phyloP scores from a whole-genome alignment of 2,888 invertebrate genomes.

The Tachina lurida region DNA sequence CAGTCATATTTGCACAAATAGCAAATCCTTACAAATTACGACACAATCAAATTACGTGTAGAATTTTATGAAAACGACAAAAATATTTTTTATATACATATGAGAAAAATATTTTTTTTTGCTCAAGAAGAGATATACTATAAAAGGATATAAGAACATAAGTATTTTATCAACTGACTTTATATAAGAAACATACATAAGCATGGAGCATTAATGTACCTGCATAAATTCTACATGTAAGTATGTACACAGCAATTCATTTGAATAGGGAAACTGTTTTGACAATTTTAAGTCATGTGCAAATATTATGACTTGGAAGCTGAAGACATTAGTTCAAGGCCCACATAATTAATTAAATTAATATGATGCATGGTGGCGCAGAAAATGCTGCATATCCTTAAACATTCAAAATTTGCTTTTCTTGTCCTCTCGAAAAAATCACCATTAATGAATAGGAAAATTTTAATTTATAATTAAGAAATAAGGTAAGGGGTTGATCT shows the following conservation, averaged over 20 bases:
- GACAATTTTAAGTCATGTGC: not conserved
- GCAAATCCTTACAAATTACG: slow-evolving; percentile 71
- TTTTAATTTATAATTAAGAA: no score
- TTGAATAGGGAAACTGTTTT: not conserved
- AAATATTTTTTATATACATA: not conserved
- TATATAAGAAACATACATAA: not conserved
- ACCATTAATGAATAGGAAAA: no score
- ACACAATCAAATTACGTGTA: slow-evolving; percentile 71
- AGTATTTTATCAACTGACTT: slow-evolving; percentile 53
- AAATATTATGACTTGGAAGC: no score
- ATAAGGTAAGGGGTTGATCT: no score
- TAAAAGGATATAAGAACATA: slow-evolving; percentile 32
- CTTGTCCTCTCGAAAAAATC: no score
- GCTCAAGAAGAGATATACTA: slow-evolving; percentile 16
- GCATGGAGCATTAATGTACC: not conserved
- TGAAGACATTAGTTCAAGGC: no score
- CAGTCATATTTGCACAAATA: slow-evolving; percentile 38
- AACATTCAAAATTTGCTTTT: no score
- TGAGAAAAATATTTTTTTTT: not conserved
- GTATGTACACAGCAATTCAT: not conserved
- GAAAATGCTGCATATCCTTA: no score
- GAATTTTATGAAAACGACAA: slow-evolving; percentile 35
- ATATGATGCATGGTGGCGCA: no score
- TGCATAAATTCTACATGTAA: slow-evolving; percentile 10
- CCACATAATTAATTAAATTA: no score